Evolutionary conservation across 2,888 invertebrate genomes (phyloP).

Genomic region (Therioaphis trifolii): DNA sequence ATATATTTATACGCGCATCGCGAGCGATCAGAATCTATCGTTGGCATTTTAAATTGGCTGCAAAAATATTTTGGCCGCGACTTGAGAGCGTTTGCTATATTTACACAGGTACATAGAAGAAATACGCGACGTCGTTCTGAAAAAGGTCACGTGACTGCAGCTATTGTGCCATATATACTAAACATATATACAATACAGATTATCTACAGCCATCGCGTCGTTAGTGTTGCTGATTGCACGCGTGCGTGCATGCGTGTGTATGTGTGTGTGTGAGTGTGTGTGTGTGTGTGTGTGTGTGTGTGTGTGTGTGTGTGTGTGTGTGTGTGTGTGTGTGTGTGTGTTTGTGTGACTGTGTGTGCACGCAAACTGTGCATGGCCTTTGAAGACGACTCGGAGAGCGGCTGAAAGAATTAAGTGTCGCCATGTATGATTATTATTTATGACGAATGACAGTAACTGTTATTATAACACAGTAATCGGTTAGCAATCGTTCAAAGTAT

Average conservation of each 20-base stretch:
- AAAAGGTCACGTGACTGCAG: constrained; percentile 26
- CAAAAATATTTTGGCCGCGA: constrained; percentile 55
- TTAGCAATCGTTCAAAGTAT: no score
- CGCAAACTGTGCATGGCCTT: no score
- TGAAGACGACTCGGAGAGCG: not conserved
- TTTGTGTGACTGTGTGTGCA: no score
- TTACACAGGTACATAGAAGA: constrained; percentile 34
- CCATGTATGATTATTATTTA: no score
- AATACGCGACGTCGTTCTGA: constrained; percentile 2
- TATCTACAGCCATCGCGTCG: not conserved
- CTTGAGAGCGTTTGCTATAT: constrained; percentile 44
- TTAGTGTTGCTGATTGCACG: not conserved
- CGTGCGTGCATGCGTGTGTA: not conserved
- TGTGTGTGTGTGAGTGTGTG: not conserved
- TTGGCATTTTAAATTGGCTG: constrained; percentile 60
- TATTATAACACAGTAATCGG: no score
- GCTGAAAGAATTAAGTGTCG: not conserved
- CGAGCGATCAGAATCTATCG: constrained; percentile 37
- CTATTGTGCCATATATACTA: no score
- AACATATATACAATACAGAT: not conserved
- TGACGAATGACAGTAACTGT: not conserved
- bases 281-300: no score
- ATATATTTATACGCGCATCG: not conserved
- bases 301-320: no score
- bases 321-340: no score